phyloP scores from a whole-genome alignment of 2,888 invertebrate species.

The Phaedon cochleariae region DNA sequence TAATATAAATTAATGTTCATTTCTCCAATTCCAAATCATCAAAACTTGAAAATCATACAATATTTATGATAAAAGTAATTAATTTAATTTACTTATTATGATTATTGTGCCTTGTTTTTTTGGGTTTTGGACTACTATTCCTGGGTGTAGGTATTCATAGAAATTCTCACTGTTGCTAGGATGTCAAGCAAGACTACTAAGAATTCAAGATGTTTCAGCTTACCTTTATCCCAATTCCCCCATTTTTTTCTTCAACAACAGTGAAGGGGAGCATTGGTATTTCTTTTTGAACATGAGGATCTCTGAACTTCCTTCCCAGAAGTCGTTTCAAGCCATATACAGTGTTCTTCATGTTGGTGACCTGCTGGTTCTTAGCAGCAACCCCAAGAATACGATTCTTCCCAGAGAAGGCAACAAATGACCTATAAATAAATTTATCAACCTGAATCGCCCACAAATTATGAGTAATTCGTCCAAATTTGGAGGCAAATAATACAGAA shows the following conservation, averaged over 20 bases:
- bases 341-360: constrained; percentile 98
- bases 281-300: constrained; percentile 89
- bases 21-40: too few relatives aligned
- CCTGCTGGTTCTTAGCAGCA: constrained; percentile 95
- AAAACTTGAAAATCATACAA: too few relatives aligned
- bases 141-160: too few relatives aligned
- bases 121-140: too few relatives aligned
- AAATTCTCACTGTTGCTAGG: too few relatives aligned
- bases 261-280: constrained; percentile 80
- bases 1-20: too few relatives aligned
- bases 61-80: too few relatives aligned
- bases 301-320: constrained; percentile 88
- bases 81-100: too few relatives aligned
- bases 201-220: constrained; percentile 43
- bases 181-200: too few relatives aligned
- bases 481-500: constrained; percentile 29
- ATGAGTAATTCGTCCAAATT: constrained; percentile 39
- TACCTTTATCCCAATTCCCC: constrained; percentile 87
- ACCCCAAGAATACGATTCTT: constrained; percentile 94
- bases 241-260: constrained; percentile 78
- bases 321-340: constrained; percentile 92
- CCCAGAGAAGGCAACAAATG: constrained; percentile 94
- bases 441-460: constrained; percentile 37
- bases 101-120: too few relatives aligned
- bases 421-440: constrained; percentile 66